phyloP scores from a whole-genome alignment of 37 sponge, comb jelly and placozoan genomes.

The Haliclona indistincta region DNA sequence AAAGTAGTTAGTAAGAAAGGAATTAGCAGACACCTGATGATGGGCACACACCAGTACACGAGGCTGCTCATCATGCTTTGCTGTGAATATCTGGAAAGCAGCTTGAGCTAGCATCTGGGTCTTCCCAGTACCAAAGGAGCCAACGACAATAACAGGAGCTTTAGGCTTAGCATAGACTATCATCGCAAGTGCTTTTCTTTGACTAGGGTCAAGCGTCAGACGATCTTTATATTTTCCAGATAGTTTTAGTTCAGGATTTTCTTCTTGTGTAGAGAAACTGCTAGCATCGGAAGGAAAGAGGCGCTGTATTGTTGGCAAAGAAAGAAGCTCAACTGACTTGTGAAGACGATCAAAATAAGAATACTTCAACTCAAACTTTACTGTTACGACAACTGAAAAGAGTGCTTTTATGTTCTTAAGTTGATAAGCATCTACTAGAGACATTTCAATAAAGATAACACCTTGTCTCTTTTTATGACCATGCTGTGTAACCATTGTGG shows the following conservation, averaged over 20 bases:
- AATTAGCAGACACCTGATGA: conserved; percentile 34
- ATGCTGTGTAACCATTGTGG: too few relatives aligned
- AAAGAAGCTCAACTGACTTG: neutral
- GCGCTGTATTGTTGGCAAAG: neutral
- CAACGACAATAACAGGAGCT: conserved; percentile 44
- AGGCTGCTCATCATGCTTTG: neutral
- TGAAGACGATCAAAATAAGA: conserved; percentile 57
- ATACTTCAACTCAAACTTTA: conserved; percentile 57
- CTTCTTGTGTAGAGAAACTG: neutral
- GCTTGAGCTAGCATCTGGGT: conserved; percentile 60
- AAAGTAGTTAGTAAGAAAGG: conserved; percentile 28
- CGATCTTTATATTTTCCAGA: neutral
- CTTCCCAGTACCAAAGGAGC: conserved; percentile 85
- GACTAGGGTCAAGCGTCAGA: neutral
- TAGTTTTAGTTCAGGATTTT: neutral
- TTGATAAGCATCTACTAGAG: too few relatives aligned
- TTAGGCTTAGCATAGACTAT: conserved; percentile 13
- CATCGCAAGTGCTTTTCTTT: conserved; percentile 9
- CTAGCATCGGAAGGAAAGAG: conserved; percentile 15
- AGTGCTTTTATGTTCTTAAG: too few relatives aligned
- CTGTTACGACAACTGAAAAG: too few relatives aligned
- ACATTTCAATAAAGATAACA: too few relatives aligned
- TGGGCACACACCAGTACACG: conserved; percentile 33
- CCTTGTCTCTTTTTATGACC: too few relatives aligned
- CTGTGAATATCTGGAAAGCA: conserved; percentile 42